Evolutionary conservation across 2,797 vertebrate genomes (phyloP).

Genomic region (Megalops cyprinoides): DNA sequence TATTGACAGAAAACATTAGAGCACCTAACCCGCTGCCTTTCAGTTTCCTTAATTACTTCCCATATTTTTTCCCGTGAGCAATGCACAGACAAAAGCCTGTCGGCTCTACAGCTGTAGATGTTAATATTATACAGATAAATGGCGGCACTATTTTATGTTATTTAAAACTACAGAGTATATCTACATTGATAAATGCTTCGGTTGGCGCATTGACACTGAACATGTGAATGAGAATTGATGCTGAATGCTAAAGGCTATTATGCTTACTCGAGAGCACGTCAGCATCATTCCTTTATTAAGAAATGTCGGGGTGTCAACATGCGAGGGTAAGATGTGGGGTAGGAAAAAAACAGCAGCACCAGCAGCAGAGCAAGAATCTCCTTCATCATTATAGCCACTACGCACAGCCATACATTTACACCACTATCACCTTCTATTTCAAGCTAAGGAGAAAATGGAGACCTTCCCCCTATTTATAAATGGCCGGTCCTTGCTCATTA

Average conservation of each 20-base stretch:
- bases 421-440: background rate
- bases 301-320: too few species aligned
- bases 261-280: too few species aligned
- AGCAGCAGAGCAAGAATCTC: background rate
- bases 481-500: background rate
- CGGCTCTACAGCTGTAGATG: background rate
- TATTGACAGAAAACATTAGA: background rate
- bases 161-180: too few species aligned
- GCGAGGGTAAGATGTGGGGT: too few species aligned
- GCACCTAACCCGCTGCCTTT: too few species aligned
- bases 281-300: too few species aligned
- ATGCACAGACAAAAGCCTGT: background rate
- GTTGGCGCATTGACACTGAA: too few species aligned
- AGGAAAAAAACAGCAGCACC: background rate
- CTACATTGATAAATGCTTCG: too few species aligned
- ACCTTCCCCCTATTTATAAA: background rate
- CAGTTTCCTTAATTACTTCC: background rate
- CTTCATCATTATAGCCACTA: constrained; percentile 1
- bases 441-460: background rate
- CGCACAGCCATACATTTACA: background rate
- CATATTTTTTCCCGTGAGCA: background rate
- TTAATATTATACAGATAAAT: too few species aligned
- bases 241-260: too few species aligned
- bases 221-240: too few species aligned
- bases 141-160: too few species aligned